Conservation (phyloP, 2,888 invertebrate genomes). For the Nomada goodeniana region DNA sequence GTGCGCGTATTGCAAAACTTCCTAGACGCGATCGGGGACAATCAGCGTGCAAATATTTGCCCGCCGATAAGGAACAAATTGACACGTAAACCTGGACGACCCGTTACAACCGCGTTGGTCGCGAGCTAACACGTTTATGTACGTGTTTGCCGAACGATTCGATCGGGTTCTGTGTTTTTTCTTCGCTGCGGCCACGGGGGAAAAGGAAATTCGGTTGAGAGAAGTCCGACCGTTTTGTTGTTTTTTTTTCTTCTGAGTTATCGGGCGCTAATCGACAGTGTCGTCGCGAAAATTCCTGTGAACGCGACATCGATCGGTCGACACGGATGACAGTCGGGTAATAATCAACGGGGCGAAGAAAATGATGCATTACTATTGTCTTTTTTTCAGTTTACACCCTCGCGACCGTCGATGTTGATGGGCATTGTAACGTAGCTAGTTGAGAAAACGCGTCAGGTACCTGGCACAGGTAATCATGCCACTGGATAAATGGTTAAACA, state of each 20-base stretch:
- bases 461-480: not conserved
- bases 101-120: constrained; percentile 44
- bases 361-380: constrained; percentile 26
- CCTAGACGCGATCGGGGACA: constrained; percentile 33
- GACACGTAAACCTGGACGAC: constrained; percentile 57
- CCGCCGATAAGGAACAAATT: constrained; percentile 63
- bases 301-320: constrained; percentile 37
- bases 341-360: constrained; percentile 17
- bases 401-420: not conserved
- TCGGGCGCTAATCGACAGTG: constrained; percentile 51
- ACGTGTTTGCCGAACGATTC: constrained; percentile 33
- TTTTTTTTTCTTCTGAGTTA: constrained; percentile 18
- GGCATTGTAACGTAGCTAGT: no score
- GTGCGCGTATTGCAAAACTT: constrained; percentile 26
- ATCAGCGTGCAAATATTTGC: constrained; percentile 62
- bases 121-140: constrained; percentile 37
- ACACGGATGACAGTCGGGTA: constrained; percentile 7
- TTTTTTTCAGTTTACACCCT: not conserved
- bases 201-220: constrained; percentile 29
- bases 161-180: not conserved
- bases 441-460: not conserved
- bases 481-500: not conserved
- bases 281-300: constrained; percentile 53
- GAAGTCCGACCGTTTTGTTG: constrained; percentile 32
- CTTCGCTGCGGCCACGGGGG: constrained; percentile 9